A percentile compares a stretch with the other conserved stretches of the same genome.
Evolutionary conservation across 1,140 invertebrate species (phyloP).

Genomic region (Aporrectodea caliginosa): DNA sequence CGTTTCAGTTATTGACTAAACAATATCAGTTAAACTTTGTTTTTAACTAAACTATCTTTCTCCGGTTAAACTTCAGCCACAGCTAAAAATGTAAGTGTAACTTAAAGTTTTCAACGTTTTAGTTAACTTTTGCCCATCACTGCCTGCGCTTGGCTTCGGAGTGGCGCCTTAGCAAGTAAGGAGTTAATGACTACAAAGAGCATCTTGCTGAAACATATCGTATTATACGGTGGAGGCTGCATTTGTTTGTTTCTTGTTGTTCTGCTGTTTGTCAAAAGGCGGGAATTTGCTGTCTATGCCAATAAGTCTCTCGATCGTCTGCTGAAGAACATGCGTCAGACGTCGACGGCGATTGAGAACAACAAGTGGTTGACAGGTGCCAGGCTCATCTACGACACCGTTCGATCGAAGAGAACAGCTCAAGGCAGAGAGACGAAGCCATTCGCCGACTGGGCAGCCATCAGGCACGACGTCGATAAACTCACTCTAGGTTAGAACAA

Average conservation of each 20-base stretch:
- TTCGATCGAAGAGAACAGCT: slow-evolving; percentile 20
- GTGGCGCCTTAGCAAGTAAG: too few species aligned
- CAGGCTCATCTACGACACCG: slow-evolving; percentile 29
- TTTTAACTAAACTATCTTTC: too few species aligned
- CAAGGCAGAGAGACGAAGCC: slow-evolving; percentile 14
- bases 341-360: slow-evolving; percentile 26
- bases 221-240: not conserved
- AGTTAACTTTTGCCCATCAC: too few species aligned
- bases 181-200: too few species aligned
- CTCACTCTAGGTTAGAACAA: slow-evolving; percentile 26
- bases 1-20: too few species aligned
- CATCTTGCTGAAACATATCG: too few species aligned
- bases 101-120: too few species aligned
- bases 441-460: slow-evolving; percentile 30
- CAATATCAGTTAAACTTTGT: too few species aligned
- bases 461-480: slow-evolving; percentile 31
- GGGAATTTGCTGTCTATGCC: slow-evolving; percentile 29
- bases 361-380: slow-evolving; percentile 33
- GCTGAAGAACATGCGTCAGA: slow-evolving; percentile 26
- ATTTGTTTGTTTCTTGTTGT: not conserved
- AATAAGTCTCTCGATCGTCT: slow-evolving; percentile 25
- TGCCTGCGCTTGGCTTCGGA: too few species aligned
- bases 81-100: too few species aligned
- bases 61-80: too few species aligned
- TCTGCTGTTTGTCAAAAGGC: too few species aligned